These are phyloP conservation scores for Motacilla tschutschensis DNA, from an alignment of 2,113 vertebrate genomes.

Conservation along the genomic window DNA sequence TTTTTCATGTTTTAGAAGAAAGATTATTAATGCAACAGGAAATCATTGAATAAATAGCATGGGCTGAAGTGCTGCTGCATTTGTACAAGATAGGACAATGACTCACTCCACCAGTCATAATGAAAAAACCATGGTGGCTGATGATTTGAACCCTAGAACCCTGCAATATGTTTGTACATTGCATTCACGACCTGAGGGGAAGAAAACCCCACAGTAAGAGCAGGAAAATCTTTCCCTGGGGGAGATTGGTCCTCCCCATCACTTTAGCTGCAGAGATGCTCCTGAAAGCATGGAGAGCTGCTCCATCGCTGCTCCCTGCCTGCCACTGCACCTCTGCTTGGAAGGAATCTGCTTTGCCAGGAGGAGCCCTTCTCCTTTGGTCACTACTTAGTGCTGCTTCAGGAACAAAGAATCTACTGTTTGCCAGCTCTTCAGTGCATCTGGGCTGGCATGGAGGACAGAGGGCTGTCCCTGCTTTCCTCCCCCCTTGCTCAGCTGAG, in stretches of 20 bases:
- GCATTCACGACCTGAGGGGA: neutral
- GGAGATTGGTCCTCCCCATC: neutral
- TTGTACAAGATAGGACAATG: neutral
- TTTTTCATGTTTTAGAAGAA: neutral
- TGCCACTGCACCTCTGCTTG: neutral
- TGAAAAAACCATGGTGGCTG: neutral
- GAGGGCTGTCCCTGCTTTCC: neutral
- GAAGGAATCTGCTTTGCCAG: neutral
- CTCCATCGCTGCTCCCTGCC: neutral
- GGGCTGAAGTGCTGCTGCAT: neutral
- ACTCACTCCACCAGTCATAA: neutral
- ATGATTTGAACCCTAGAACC: neutral
- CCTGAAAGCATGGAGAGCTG: neutral
- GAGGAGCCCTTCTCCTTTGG: neutral
- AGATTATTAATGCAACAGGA: neutral
- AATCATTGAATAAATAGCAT: slow-evolving; percentile 1
- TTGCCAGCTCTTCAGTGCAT: neutral
- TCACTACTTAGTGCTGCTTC: neutral
- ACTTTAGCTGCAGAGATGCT: neutral
- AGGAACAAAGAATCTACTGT: neutral
- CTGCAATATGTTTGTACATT: neutral
- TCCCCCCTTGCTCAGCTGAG: neutral
- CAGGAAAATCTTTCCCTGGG: neutral
- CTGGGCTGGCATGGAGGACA: neutral
- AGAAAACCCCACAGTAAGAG: neutral